Base-by-base conservation (phyloP, 2,797 vertebrate genomes). In the Sebastes iracundus region DNA sequence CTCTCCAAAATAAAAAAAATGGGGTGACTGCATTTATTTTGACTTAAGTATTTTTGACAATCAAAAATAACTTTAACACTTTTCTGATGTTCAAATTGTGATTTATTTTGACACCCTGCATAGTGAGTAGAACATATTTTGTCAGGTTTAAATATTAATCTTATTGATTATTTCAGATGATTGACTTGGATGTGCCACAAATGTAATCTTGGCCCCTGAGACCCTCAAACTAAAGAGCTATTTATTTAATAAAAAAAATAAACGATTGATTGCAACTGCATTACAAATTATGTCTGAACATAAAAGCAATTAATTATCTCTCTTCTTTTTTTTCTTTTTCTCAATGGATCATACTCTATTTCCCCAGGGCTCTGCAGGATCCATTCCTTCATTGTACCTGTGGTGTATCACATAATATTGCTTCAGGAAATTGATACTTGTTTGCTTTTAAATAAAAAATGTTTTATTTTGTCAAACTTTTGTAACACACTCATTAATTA, bases 391-490 rank as follows among this genome's bases (percentile, higher is more conserved):
- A 9, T 27, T 62, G 76, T 42, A 59, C 35, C 33, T 82, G 59
- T 74, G 28, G 27, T 78, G 55, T 72, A 14, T 78, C 32, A 64
- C 5, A 22, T n/a, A 46, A 46, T 46, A 64, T 33, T 79, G 11
- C 53, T 75, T 25, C 25, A 75, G 69, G 42, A 38, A 23, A 72
- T 4, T 28, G 25, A 52, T 59, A 28, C 27, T 6, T 9, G 13
- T 72, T 77, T 86, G 65, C 65, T 75, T 91, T 38, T 18, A 70
- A 90, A 87, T 83, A 81, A 91, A 91, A 91, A 75, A 74, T 22
- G 2, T 62, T 78, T 69, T 87, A 83, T 91, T 90, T 91, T 87
- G 67, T 46, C 60, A 82, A 87, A 83, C 25, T 10, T 52, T 72
- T 62, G 10, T 53, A 25, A 60, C 8, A 10, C 6, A 13, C 32